A percentile compares a stretch with the other conserved stretches of the same genome.
phyloP scores from a whole-genome alignment of 92 coral and sea anemone genomes.

The Epizoanthus fatuus region DNA sequence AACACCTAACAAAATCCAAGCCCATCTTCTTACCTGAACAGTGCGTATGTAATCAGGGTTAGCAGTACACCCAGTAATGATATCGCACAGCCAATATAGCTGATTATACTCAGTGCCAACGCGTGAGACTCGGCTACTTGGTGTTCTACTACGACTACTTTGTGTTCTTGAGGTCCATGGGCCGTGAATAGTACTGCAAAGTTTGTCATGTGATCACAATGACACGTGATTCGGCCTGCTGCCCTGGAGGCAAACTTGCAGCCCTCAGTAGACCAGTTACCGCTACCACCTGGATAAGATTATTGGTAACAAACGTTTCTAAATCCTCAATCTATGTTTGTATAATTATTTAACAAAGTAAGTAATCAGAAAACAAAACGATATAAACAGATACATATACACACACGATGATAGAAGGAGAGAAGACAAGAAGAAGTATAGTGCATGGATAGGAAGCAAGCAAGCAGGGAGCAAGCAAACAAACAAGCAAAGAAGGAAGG shows the following conservation, averaged over 20 bases:
- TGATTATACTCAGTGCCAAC: conserved; percentile 75
- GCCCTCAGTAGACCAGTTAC: conserved; percentile 58
- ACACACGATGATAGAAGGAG: too few species aligned
- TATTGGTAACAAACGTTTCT: too few species aligned
- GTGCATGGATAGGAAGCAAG: too few species aligned
- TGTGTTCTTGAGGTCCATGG: conserved; percentile 19
- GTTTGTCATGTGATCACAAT: conserved; percentile 64
- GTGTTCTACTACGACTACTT: background rate
- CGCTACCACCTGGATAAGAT: conserved; percentile 43
- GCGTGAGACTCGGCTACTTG: conserved; percentile 35
- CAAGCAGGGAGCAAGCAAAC: too few species aligned
- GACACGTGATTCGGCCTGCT: conserved; percentile 62
- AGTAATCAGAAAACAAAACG: too few species aligned
- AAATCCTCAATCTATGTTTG: too few species aligned
- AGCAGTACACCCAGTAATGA: conserved; percentile 82
- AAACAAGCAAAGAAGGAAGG: background rate
- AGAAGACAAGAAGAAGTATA: too few species aligned
- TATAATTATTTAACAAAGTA: too few species aligned
- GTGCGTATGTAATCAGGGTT: conserved; percentile 86
- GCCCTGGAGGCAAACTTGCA: conserved; percentile 15
- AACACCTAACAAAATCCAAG: too few species aligned
- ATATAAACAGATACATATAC: too few species aligned
- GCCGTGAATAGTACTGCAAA: conserved; percentile 52
- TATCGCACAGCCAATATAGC: conserved; percentile 91
- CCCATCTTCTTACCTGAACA: conserved; percentile 34